Percentiles rank a stretch among this genome's conserved stretches.
phyloP scores from a whole-genome alignment of 2,113 vertebrate genomes.

The Oryzias melastigma region DNA sequence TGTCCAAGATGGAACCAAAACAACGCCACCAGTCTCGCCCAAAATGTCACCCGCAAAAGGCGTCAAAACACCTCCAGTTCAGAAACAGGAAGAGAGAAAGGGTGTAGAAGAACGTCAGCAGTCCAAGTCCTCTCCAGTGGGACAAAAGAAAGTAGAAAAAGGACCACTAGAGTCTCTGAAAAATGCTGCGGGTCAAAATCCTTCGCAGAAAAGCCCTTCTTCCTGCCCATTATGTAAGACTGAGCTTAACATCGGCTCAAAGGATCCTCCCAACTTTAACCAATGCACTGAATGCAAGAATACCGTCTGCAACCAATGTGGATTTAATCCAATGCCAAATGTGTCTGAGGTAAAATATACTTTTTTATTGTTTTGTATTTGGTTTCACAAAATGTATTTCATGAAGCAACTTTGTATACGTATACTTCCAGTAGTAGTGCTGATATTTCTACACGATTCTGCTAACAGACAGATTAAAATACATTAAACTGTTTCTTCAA shows the following conservation, averaged over 20 bases:
- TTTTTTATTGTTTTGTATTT: not conserved
- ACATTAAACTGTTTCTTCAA: too few relatives aligned
- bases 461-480: not conserved
- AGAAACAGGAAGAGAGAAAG: slow-evolving; percentile 47
- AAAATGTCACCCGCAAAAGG: slow-evolving; percentile 45
- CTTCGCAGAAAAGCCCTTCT: slow-evolving; percentile 31
- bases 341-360: slow-evolving; percentile 79
- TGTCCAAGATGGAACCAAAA: slow-evolving; percentile 66
- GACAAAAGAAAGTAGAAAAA: slow-evolving; percentile 68
- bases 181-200: slow-evolving; percentile 13
- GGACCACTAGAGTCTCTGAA: slow-evolving; percentile 38
- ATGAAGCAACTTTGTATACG: too few relatives aligned
- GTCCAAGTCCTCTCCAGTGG: slow-evolving; percentile 31
- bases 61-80: slow-evolving; percentile 36
- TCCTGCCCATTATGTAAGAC: slow-evolving; percentile 90
- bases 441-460: accelerated
- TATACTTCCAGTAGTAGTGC: too few relatives aligned
- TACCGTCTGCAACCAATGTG: slow-evolving; percentile 91
- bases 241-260: slow-evolving; percentile 81
- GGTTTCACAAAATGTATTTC: too few relatives aligned
- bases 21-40: slow-evolving; percentile 59
- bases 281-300: slow-evolving; percentile 90
- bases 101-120: slow-evolving; percentile 51
- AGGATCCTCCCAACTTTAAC: slow-evolving; percentile 87
- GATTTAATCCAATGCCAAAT: slow-evolving; percentile 87